phyloP scores from a whole-genome alignment of 1,140 invertebrate species.

The Bombus terrestris region DNA sequence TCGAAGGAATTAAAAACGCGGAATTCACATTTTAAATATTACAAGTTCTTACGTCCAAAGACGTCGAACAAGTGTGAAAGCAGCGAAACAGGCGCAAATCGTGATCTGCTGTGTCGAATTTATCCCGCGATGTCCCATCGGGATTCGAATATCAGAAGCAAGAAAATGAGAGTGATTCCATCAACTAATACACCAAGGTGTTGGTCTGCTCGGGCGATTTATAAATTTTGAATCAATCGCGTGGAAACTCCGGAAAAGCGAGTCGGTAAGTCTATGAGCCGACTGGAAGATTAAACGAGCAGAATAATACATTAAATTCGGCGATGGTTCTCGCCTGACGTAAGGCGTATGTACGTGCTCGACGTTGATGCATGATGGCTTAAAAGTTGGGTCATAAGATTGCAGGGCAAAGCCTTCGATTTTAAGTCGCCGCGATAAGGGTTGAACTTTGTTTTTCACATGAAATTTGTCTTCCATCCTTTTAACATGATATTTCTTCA shows the following conservation, averaged over 20 bases:
- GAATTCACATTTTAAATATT: not conserved
- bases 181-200: not conserved
- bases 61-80: not conserved
- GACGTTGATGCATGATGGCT: constrained; percentile 31
- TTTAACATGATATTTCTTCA: not conserved
- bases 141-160: not conserved
- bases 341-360: not conserved
- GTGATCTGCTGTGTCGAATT: not conserved
- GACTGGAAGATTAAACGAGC: constrained; percentile 11
- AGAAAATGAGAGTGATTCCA: not conserved
- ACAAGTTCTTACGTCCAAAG: not conserved
- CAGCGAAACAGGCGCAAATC: not conserved
- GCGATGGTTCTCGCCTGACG: not conserved
- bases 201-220: not conserved
- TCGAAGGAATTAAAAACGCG: not conserved
- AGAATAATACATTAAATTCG: constrained; percentile 30
- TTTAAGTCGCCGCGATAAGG: not conserved
- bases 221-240: not conserved
- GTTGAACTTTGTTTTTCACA: no score
- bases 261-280: not conserved
- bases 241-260: not conserved
- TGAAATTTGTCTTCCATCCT: not conserved
- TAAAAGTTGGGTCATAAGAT: constrained; percentile 28
- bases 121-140: not conserved
- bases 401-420: not conserved